Evolutionary conservation across 2,888 invertebrate genomes (phyloP), one percentile per base, ranked within the genome.

Genomic region (Agrotis clavis): DNA sequence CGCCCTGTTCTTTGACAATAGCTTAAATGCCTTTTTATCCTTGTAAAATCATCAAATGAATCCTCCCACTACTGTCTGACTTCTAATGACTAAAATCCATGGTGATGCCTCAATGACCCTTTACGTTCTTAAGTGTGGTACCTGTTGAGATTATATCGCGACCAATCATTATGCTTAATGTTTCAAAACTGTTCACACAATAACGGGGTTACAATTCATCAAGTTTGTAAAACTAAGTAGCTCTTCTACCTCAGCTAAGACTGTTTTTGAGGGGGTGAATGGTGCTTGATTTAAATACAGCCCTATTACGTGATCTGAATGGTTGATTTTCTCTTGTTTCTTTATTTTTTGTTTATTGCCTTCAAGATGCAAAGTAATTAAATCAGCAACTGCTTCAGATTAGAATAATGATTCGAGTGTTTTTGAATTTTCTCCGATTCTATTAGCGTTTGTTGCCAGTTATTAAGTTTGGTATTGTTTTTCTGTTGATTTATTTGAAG

Each of bases 171-270:
- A 16, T 21, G 0, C 21, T 21, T 3, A 53, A 21, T 6, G 14
- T 53, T 54, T 16, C 30, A 30, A 56, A n/a, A 30, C 4, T 11
- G 18, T 30, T n/a, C 18, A 30, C 9, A 9, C 9, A 21, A 56
- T 56, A 30, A 30, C 56, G 30, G 18, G 54, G 25, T 35, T 41
- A 4, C 56, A 1, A 56, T 30, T n/a, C 88, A 90, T 90, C 87
- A 82, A 88, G 88, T 90, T 90, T 90, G 90, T 87, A 78, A 81
- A 81, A 80, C 84, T 87, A 90, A 91, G 90, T 90, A 87, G 84
- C 87, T 84, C 88, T 89, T 90, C 30, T 78, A 90, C 88, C 88
- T 88, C 82, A 83, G 62, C 56, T 65, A 50, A 64, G 79, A 68
- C 77, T 79, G 75, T 83, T 85, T 4, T 3, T 1, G 21, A 18